These are phyloP conservation scores for Stichopus chloronotus DNA, from an alignment of 35 echinoderm and acorn worm genomes.

Conservation along the genomic window DNA sequence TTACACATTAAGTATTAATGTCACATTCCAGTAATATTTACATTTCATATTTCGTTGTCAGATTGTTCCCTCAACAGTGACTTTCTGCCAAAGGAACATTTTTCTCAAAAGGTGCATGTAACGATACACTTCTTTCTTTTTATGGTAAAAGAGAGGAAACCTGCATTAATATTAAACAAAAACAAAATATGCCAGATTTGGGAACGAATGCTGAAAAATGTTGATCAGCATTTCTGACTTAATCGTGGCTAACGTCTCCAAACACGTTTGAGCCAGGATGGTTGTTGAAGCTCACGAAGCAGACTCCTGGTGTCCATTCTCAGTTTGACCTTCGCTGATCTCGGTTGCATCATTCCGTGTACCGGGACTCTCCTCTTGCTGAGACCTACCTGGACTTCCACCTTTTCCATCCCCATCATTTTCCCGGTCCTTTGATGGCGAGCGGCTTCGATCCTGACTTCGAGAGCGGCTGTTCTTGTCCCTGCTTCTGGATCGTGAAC, in stretches of 20 bases:
- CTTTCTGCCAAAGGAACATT: too few species aligned
- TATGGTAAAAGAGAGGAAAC: too few species aligned
- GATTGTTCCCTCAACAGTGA: too few species aligned
- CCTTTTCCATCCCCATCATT: neutral
- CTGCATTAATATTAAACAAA: too few species aligned
- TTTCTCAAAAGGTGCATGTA: too few species aligned
- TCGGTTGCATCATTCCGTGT: neutral
- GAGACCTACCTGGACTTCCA: neutral
- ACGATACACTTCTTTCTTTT: too few species aligned
- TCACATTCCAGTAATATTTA: too few species aligned
- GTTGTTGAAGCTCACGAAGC: neutral
- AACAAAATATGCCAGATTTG: neutral
- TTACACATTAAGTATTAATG: too few species aligned
- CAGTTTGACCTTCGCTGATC: neutral
- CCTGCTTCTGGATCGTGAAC: conserved; percentile 11
- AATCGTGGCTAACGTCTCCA: neutral
- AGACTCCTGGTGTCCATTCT: conserved; percentile 16
- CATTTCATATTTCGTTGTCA: too few species aligned
- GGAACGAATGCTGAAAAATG: neutral
- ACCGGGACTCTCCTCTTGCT: neutral
- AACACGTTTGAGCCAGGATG: neutral
- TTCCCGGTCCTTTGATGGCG: neutral
- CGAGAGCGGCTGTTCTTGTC: neutral
- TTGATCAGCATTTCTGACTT: neutral
- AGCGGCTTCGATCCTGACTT: conserved; percentile 1